Percentiles rank a stretch among this genome's conserved stretches.
These are phyloP conservation scores for Alfaro cultratus DNA, from an alignment of 2,797 vertebrate species.

Conservation along the genomic window DNA sequence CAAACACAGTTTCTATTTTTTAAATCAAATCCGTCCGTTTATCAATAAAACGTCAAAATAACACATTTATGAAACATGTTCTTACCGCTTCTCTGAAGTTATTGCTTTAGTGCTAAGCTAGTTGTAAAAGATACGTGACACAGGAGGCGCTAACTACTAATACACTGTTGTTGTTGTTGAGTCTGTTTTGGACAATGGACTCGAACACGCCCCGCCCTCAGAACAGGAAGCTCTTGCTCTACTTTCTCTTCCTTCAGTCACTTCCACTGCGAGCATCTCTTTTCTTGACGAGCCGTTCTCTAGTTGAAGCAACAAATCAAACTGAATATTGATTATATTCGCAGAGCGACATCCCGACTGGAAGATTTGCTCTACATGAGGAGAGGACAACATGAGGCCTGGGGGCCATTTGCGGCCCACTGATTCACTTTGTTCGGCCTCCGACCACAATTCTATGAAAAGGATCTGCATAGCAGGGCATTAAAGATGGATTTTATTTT, in stretches of 20 bases:
- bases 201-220: conserved; percentile 24
- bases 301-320: background rate
- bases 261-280: background rate
- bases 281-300: background rate
- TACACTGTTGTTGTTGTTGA: background rate
- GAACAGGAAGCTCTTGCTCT: background rate
- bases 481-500: background rate
- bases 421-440: background rate
- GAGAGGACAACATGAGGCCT: background rate
- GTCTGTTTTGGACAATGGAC: conserved; percentile 11
- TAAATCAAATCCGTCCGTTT: background rate
- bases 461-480: background rate
- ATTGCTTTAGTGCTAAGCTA: background rate
- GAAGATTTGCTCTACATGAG: background rate
- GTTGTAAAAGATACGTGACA: background rate
- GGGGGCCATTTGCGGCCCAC: background rate
- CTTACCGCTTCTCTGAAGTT: background rate
- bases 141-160: background rate
- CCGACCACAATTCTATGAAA: background rate
- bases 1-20: background rate
- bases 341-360: background rate
- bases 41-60: background rate
- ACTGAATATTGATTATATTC: background rate
- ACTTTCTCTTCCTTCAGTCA: background rate
- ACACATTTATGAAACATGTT: background rate